phyloP scores from a whole-genome alignment of 2,113 vertebrate genomes.

The Sinocyclocheilus rhinocerous region DNA sequence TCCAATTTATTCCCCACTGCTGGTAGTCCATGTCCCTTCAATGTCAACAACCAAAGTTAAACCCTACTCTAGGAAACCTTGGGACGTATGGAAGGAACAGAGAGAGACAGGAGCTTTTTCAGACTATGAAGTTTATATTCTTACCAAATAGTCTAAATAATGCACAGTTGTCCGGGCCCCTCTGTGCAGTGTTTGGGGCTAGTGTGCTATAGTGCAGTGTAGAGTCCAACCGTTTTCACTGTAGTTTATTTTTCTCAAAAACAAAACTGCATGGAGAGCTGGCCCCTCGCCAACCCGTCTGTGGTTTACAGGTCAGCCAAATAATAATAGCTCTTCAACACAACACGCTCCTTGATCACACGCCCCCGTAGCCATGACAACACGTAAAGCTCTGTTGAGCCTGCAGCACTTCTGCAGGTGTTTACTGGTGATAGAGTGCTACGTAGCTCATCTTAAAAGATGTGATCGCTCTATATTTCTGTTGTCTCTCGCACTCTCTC shows the following conservation, averaged over 20 bases:
- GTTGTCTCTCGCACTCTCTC: not conserved
- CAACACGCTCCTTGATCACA: not conserved
- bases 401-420: constrained; percentile 35
- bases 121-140: not conserved
- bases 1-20: not conserved
- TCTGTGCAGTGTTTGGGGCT: not conserved
- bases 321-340: constrained; percentile 30
- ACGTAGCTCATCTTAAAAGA: not conserved
- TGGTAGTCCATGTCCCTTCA: constrained; percentile 35
- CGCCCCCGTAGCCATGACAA: constrained; percentile 36
- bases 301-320: constrained; percentile 35
- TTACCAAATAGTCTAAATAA: not conserved
- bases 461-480: not conserved
- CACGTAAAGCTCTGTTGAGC: constrained; percentile 2
- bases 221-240: not conserved
- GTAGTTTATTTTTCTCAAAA: constrained; percentile 20
- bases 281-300: not conserved
- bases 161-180: not conserved
- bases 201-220: not conserved
- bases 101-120: not conserved
- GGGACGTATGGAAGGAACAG: not conserved
- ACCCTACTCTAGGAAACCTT: not conserved
- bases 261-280: not conserved
- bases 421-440: constrained; percentile 28
- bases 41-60: constrained; percentile 33